Percentiles rank a stretch among this genome's conserved stretches.
Conservation (phyloP, 2,888 invertebrate species). For the Bhutanitis thaidina region DNA sequence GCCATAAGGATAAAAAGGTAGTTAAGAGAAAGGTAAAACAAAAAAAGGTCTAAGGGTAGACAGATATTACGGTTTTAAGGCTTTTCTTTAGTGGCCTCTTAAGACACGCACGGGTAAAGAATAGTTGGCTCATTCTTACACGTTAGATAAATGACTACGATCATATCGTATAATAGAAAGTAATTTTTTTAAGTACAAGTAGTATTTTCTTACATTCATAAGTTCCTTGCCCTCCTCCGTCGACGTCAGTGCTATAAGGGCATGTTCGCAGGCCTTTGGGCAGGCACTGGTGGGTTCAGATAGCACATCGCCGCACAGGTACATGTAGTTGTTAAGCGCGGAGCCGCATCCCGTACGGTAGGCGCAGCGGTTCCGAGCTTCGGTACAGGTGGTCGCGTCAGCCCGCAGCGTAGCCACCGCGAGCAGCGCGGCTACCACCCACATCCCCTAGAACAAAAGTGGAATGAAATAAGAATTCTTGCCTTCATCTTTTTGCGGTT, state of each 20-base stretch:
- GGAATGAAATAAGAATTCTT: too few species aligned
- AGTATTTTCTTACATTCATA: constrained; percentile 82
- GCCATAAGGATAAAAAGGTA: too few species aligned
- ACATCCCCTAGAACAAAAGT: constrained; percentile 55
- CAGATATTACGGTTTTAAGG: too few species aligned
- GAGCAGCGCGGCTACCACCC: constrained; percentile 53
- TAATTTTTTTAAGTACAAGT: too few species aligned
- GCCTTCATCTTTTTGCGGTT: too few species aligned
- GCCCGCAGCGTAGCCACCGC: constrained; percentile 42
- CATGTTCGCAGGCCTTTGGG: constrained; percentile 86
- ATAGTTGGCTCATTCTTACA: too few species aligned
- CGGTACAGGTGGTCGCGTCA: constrained; percentile 76
- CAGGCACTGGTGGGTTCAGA: constrained; percentile 81
- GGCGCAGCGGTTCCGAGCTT: constrained; percentile 86
- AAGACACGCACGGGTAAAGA: too few species aligned
- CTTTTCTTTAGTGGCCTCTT: too few species aligned
- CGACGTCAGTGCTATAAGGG: constrained; percentile 88
- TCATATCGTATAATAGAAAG: too few species aligned
- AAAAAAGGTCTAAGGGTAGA: too few species aligned
- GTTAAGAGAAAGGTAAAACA: too few species aligned
- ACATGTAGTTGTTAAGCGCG: constrained; percentile 87
- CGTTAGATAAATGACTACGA: too few species aligned
- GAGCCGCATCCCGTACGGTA: constrained; percentile 87
- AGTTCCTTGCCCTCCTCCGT: constrained; percentile 89
- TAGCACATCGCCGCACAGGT: constrained; percentile 85